Evolutionary conservation across 1,140 invertebrate genomes (phyloP), one percentile per base, ranked within the genome.

Genomic region (Chlorops oryzae): DNA sequence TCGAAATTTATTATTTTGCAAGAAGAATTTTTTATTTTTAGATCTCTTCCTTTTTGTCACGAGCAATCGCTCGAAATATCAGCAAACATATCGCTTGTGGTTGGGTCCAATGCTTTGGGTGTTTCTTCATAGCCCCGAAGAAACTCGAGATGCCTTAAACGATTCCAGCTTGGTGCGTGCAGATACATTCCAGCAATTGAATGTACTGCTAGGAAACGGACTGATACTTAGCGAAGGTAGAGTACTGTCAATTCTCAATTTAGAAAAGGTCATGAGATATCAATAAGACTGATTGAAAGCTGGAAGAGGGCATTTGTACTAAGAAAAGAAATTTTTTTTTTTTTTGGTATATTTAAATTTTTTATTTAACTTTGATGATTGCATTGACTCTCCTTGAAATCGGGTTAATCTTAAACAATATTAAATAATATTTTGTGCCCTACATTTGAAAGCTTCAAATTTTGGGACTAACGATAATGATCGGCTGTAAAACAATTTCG

Each of bases 101-200:
- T 22, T 70, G 23, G 66, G 66, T 0, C 58, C 66, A 1, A 53
- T 62, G 44, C 41, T 70, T 1, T 70, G 66, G 66, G 63, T 70
- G 6, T 70, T 70, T 37, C 48, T 70, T 5, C 57, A 70, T 44
- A 51, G 51, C 7, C 59, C 66, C 7, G 56, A 70, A 51, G 66
- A 70, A 40, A 60, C 62, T 7, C 58, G 57, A 0, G 54, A 70
- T 32, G 63, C 62, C 1, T 51, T 70, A 4, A 58, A 67, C 12
- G 62, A 70, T 38, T 12, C 54, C 2, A 58, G 59, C 0, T 40
- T 70, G 21, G 52, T 38, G 35, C 63, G 62, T 17, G 63, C 63
- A 0, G 56, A 48, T 15, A 59, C 64, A 9, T 70, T 70, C 17
- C 48, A 62, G 1, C 59, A 63, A 23, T 43, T 70, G 25, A 52